Evolutionary conservation across 2,113 vertebrate species (phyloP).

Genomic region (Argyrosomus japonicus): DNA sequence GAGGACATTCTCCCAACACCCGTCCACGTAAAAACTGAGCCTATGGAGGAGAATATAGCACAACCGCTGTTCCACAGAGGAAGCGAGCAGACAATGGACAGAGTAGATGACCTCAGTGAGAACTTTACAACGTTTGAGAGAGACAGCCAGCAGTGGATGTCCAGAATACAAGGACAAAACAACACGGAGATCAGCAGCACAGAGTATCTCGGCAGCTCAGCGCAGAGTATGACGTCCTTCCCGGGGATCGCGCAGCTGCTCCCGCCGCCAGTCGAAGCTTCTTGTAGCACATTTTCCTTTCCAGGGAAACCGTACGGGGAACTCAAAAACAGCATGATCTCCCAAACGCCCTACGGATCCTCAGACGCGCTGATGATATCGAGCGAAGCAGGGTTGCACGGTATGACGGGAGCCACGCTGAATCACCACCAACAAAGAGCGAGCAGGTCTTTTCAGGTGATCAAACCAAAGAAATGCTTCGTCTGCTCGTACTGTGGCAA

Average conservation of each 20-base stretch:
- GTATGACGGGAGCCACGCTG: not conserved
- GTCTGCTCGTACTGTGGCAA: constrained; percentile 81
- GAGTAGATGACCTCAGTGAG: constrained; percentile 13
- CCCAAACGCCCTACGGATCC: constrained; percentile 31
- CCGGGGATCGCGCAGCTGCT: constrained; percentile 38
- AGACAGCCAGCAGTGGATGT: constrained; percentile 53
- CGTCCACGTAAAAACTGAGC: constrained; percentile 71
- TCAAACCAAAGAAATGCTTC: constrained; percentile 75
- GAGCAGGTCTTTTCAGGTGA: constrained; percentile 27
- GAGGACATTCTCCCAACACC: constrained; percentile 12
- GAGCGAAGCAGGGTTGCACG: not conserved
- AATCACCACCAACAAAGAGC: constrained; percentile 30
- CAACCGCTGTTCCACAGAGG: constrained; percentile 13
- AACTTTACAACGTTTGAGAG: constrained; percentile 19
- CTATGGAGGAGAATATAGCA: constrained; percentile 53
- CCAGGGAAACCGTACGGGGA: constrained; percentile 50
- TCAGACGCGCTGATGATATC: constrained; percentile 21
- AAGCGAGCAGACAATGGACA: constrained; percentile 13
- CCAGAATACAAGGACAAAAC: constrained; percentile 52
- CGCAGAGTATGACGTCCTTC: constrained; percentile 34
- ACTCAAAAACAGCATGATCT: constrained; percentile 27
- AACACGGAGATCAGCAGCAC: constrained; percentile 8
- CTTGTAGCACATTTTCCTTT: constrained; percentile 61
- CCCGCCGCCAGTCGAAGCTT: constrained; percentile 34
- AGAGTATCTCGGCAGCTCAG: constrained; percentile 37